These are phyloP conservation scores for Oscheius sp. DNA, from an alignment of 2,888 invertebrate genomes.

Conservation along the genomic window DNA sequence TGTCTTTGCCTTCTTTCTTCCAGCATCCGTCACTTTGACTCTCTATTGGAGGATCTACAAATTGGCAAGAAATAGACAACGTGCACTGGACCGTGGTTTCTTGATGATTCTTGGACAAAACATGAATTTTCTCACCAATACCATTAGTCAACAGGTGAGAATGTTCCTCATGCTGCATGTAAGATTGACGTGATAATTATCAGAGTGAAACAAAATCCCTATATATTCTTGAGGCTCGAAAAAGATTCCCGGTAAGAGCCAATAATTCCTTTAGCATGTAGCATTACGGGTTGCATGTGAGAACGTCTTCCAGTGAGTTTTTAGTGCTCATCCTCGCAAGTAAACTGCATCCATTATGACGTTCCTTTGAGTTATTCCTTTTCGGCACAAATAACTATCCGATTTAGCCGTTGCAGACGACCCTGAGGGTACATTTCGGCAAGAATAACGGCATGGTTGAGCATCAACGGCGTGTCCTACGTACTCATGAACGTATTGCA, in stretches of 20 bases:
- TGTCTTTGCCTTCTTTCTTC: slow-evolving; percentile 73
- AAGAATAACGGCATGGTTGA: slow-evolving; percentile 72
- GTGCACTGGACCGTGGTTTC: slow-evolving; percentile 70
- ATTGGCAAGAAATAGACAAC: slow-evolving; percentile 69
- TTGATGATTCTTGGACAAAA: slow-evolving; percentile 72
- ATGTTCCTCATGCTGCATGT: slow-evolving; percentile 14
- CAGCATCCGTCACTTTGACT: slow-evolving; percentile 72
- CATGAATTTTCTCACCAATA: slow-evolving; percentile 73
- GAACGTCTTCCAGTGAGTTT: not conserved
- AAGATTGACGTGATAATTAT: not conserved
- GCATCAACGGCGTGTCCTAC: slow-evolving; percentile 72
- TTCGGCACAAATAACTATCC: slow-evolving; percentile 2
- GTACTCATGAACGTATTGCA: slow-evolving; percentile 77
- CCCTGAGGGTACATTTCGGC: slow-evolving; percentile 73
- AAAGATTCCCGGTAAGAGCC: not conserved
- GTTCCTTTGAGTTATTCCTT: not conserved
- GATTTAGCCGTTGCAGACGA: slow-evolving; percentile 57
- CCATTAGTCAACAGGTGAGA: slow-evolving; percentile 65
- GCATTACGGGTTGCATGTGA: not conserved
- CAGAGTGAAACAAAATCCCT: not conserved
- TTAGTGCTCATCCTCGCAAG: not conserved
- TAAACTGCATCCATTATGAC: not conserved
- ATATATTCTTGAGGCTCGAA: not conserved
- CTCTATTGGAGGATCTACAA: slow-evolving; percentile 73
- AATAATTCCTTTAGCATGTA: slow-evolving; percentile 2